These are phyloP conservation scores for Raja brachyura DNA, from an alignment of 2,113 vertebrate genomes.

Conservation along the genomic window DNA sequence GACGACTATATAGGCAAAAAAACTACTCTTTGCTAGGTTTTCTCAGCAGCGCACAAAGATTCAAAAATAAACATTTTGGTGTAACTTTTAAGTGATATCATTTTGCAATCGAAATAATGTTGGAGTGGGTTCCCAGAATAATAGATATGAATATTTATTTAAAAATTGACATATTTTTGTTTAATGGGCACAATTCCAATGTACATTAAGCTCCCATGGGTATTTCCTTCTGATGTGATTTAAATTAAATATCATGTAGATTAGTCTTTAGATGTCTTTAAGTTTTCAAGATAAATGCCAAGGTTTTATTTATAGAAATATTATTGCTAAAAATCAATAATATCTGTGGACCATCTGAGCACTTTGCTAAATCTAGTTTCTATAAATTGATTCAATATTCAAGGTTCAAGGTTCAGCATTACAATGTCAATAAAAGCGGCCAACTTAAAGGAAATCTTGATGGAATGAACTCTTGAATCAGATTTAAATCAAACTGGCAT, in stretches of 20 bases:
- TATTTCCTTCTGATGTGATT: neutral
- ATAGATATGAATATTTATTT: neutral
- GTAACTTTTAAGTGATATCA: neutral
- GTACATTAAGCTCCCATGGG: neutral
- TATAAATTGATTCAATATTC: neutral
- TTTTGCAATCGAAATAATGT: neutral
- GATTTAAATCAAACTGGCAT: neutral
- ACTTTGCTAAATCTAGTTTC: neutral
- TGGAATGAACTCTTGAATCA: neutral
- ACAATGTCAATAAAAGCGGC: neutral
- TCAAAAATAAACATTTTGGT: neutral
- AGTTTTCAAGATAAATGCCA: neutral
- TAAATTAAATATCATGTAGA: neutral
- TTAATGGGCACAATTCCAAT: neutral
- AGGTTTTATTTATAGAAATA: conserved; percentile 3
- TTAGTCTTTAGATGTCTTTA: neutral
- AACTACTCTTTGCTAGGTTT: neutral
- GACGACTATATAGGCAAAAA: too few species aligned
- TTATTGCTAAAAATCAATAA: neutral
- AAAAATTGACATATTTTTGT: neutral
- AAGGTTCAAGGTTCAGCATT: neutral
- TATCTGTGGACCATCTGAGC: neutral
- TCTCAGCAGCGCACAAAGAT: neutral
- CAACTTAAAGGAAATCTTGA: neutral
- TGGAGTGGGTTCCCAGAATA: neutral